Conservation (phyloP, 2,888 invertebrate genomes). For the Pediacus dermestoides region DNA sequence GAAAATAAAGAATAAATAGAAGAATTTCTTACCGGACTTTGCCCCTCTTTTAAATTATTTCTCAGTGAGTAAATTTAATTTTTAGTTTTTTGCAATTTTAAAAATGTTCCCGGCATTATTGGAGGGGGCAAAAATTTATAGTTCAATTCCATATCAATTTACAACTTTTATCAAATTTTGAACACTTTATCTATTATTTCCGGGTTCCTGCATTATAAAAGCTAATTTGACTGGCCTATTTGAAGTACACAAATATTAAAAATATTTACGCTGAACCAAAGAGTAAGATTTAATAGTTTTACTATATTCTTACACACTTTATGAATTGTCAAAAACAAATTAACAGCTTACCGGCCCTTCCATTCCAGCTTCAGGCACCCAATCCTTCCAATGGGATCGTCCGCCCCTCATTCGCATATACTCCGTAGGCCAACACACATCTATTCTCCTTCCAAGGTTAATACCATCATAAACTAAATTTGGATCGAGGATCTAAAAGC, state of each 20-base stretch:
- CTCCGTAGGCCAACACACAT: conserved; percentile 95
- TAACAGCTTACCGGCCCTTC: conserved; percentile 68
- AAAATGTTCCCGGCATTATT: no score
- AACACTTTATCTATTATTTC: no score
- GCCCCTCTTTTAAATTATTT: no score
- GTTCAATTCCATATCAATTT: no score
- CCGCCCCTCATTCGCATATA: conserved; percentile 84
- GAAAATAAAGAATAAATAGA: no score
- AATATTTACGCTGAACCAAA: conserved; percentile 5
- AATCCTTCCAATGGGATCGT: conserved; percentile 82
- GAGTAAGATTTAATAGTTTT: background rate
- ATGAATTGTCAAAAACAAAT: background rate
- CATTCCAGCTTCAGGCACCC: conserved; percentile 89
- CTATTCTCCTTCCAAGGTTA: conserved; percentile 84
- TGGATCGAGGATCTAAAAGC: conserved; percentile 57
- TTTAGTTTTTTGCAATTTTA: no score
- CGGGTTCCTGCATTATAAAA: no score
- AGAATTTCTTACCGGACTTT: no score
- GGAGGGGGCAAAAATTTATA: no score
- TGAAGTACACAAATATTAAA: background rate
- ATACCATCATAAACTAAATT: conserved; percentile 85
- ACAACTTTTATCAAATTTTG: no score
- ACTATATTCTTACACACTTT: conserved; percentile 1
- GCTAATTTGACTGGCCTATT: no score
- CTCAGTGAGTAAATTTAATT: no score